Evolutionary conservation across 1,140 invertebrate species (phyloP), one percentile per base, ranked within the genome.

Genomic region (Zophobas morio): DNA sequence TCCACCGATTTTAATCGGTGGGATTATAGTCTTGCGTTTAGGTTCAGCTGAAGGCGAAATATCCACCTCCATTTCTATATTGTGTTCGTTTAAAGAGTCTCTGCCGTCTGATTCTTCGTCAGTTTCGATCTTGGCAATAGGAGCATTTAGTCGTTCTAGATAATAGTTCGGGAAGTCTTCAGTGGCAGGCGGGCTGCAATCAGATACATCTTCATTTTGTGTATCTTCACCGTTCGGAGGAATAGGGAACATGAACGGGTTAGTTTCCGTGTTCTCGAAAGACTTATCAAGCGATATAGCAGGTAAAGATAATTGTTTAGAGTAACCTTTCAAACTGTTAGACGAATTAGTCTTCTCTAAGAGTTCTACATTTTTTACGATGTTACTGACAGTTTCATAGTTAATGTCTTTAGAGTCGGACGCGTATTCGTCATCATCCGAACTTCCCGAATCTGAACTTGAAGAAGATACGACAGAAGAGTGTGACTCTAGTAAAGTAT

Each of bases 361-460:
- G 49, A 77, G 80, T 72, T 83, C 78, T 5, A 91, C 88, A 33
- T 88, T 88, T 79, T 88, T 87, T 1, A 90, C 87, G 70, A 90
- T 87, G 57, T 88, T 88, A 79, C 88, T 90, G 1, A 90, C 88
- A 46, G 86, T 90, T 80, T 90, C 89, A 40, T 87, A 79, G 72
- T 86, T 83, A 51, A 81, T 82, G 20, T 82, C 85, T 81, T 84
- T 87, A 20, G 72, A 66, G 42, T 85, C 84, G 42, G 82, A 83
- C 49, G 46, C 37, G 6, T 76, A 77, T 42, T 83, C 83, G 60
- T 88, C 87, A 57, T 89, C 87, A 57, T 88, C 88, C 34, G 57
- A 76, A 73, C 80, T 82, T 46, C 74, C 78, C 34, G 78, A 76
- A 42, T 81, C 80, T 46, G 70, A 78, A 74, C 78, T 79, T 35